Evolutionary conservation across 2,113 vertebrate species (phyloP).

Genomic region (Irena cyanogastra): DNA sequence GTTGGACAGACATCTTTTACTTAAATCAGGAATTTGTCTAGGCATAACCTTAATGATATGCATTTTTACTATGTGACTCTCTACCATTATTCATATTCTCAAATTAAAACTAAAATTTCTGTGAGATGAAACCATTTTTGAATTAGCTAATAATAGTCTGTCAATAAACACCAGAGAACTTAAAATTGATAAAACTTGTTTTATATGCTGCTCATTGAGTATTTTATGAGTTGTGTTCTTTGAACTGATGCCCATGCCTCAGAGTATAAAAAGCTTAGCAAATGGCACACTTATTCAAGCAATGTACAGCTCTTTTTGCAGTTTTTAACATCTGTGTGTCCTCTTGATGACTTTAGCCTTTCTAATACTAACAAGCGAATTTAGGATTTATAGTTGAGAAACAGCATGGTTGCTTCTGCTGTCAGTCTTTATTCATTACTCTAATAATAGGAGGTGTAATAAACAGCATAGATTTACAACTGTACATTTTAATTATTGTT

Average conservation of each 20-base stretch:
- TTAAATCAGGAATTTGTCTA: slow-evolving; percentile 8
- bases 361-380: slow-evolving; percentile 22
- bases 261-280: not conserved
- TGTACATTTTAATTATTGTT: slow-evolving; percentile 16
- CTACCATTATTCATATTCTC: not conserved
- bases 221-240: not conserved
- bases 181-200: not conserved
- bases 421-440: slow-evolving; percentile 16
- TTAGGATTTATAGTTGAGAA: slow-evolving; percentile 49
- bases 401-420: slow-evolving; percentile 15
- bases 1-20: slow-evolving; percentile 22
- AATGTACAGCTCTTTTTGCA: not conserved
- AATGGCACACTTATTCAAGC: not conserved
- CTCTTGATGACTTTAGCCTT: slow-evolving; percentile 38
- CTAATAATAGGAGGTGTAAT: slow-evolving; percentile 22
- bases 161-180: not conserved
- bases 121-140: not conserved
- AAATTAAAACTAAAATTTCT: not conserved
- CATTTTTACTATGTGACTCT: not conserved
- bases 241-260: not conserved
- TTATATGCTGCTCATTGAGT: not conserved
- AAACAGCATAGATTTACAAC: slow-evolving; percentile 39
- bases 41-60: not conserved
- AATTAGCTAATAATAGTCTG: not conserved
- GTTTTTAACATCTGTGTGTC: not conserved